Conservation (phyloP, 1,140 invertebrate genomes). For the Sycobia sp. region DNA sequence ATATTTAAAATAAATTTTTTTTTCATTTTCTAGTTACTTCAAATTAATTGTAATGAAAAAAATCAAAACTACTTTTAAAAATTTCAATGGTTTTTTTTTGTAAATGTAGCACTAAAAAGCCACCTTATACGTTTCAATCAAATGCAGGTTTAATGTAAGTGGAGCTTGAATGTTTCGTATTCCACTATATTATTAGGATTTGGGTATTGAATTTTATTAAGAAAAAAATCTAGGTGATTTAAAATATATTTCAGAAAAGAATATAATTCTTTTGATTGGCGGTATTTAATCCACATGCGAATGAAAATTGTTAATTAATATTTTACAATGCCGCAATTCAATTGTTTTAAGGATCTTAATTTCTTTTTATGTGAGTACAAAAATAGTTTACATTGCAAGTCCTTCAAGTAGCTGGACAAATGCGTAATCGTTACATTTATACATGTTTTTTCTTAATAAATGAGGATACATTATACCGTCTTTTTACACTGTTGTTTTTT, state of each 20-base stretch:
- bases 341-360: constrained; percentile 27
- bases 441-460: constrained; percentile 35
- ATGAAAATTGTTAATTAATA: constrained; percentile 30
- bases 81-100: background rate
- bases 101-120: constrained; percentile 12
- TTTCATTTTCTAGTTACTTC: too few relatives aligned
- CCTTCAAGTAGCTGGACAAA: constrained; percentile 2
- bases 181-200: constrained; percentile 8
- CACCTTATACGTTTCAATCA: background rate
- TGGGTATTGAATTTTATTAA: constrained; percentile 3
- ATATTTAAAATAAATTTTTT: too few relatives aligned
- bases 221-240: constrained; percentile 2
- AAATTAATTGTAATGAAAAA: too few relatives aligned
- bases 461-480: constrained; percentile 32
- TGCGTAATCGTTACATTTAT: constrained; percentile 36
- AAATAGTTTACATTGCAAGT: constrained; percentile 35
- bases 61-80: too few relatives aligned
- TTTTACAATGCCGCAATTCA: constrained; percentile 32
- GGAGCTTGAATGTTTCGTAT: constrained; percentile 13
- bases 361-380: constrained; percentile 33
- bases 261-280: constrained; percentile 25
- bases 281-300: constrained; percentile 25
- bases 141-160: constrained; percentile 16
- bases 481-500: constrained; percentile 30
- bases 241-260: constrained; percentile 9